Evolutionary conservation across 2,888 invertebrate genomes (phyloP).

Genomic region (Spisula subtruncata): DNA sequence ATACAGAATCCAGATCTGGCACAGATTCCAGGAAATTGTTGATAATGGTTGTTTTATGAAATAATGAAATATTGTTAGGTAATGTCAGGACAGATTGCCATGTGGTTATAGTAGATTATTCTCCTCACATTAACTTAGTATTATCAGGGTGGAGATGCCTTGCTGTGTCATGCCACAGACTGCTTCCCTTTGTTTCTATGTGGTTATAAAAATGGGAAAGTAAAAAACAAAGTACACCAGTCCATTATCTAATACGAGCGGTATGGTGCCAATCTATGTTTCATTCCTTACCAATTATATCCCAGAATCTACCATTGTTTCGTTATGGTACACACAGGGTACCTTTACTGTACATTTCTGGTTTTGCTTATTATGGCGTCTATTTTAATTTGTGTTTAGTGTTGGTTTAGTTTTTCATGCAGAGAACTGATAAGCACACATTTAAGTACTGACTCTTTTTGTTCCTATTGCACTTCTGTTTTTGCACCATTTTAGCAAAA

Average conservation of each 20-base stretch:
- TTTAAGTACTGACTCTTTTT: no score
- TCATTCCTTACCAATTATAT: no score
- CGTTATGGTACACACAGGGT: no score
- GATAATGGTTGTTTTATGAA: slow-evolving; percentile 17
- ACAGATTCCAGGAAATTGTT: neutral
- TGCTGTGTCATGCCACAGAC: slow-evolving; percentile 1
- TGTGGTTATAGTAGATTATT: neutral
- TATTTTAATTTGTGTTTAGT: no score
- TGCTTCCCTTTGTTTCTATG: slow-evolving; percentile 8
- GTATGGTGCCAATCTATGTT: neutral
- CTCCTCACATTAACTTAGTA: neutral
- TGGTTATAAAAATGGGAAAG: neutral
- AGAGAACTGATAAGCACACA: no score
- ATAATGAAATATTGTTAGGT: slow-evolving; percentile 11
- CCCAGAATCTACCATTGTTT: no score
- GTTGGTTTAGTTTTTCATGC: no score
- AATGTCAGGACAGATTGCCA: neutral
- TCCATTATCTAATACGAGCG: neutral
- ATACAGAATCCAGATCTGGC: neutral
- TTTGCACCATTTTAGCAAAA: no score
- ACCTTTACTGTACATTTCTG: no score
- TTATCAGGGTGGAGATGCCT: slow-evolving; percentile 2
- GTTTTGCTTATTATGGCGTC: no score
- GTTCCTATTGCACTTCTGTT: no score
- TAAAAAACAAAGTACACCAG: neutral